Evolutionary conservation across 2,797 vertebrate genomes (phyloP), one percentile per base, ranked within the genome.

Genomic region (Acanthiza pusilla): DNA sequence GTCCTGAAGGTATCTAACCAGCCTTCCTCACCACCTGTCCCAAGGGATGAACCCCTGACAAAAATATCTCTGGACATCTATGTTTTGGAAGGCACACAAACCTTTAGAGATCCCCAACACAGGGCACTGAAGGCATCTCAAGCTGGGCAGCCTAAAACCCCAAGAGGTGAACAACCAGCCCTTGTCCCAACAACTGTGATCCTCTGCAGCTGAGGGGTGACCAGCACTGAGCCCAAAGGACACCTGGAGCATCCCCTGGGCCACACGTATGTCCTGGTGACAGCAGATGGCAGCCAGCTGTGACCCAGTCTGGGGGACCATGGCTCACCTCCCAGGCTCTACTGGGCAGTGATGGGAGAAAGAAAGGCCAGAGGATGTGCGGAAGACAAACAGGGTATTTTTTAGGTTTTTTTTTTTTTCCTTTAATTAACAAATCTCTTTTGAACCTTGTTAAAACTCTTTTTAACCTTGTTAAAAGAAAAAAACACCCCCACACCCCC

Each of bases 351-450:
- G 21, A 62, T 38, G 67, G 65, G 66, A 93, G 66, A 95, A 94
- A 89, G 36, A 88, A 96, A 84, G 85, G 89, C 76, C 85, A 63
- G 88, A 96, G 94, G 91, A 95, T 45, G 8, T 89, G 91, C 0
- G 32, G 89, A 96, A 97, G 94, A 95, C 93, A 96, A 87, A 85
- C 55, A 89, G 65, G 12, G 12, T 61, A 32, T 36, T 82, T 87
- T 34, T 1, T 13, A 54, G 4, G 2, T 26, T 0, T 2, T 85
- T 53, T 42, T 91, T 32, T 94, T 95, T 95, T 87, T 85, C 34
- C 82, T 96, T 96, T 96, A 96, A 97, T 96, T 96, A 94, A 94
- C 88, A 96, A 96, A 96, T 89, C 85, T 96, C 81, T 95, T 95
- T 65, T 96, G 86, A 93, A 68, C 81, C 85, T 96, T 4, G 2